Percentiles rank a stretch among this genome's conserved stretches.
Conservation (phyloP, 2,888 invertebrate genomes). For the Sinopyrophorus schimmeli region DNA sequence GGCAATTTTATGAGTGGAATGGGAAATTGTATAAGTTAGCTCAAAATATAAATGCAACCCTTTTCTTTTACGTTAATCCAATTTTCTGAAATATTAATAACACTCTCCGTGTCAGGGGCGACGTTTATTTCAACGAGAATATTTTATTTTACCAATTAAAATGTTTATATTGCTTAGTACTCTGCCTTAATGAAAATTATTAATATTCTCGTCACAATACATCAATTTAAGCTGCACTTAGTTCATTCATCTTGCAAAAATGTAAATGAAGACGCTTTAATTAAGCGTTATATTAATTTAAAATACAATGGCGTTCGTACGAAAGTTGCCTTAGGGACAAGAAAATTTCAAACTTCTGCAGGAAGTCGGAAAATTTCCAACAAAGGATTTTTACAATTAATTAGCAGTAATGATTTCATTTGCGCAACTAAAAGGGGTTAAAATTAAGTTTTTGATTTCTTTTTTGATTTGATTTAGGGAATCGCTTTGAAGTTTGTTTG, state of each 20-base stretch:
- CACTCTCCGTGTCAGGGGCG: too few relatives aligned
- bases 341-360: constrained; percentile 13
- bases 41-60: neutral
- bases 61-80: too few relatives aligned
- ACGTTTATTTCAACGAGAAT: too few relatives aligned
- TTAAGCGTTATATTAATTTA: constrained; percentile 31
- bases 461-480: constrained; percentile 3
- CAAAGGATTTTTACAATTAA: constrained; percentile 18
- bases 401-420: constrained; percentile 16
- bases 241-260: constrained; percentile 23
- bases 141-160: too few relatives aligned
- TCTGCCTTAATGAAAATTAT: constrained; percentile 3
- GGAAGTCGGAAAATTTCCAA: constrained; percentile 5
- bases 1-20: constrained; percentile 19
- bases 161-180: neutral
- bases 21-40: constrained; percentile 6
- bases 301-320: constrained; percentile 21
- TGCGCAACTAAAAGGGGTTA: constrained; percentile 10
- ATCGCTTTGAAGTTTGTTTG: constrained; percentile 1
- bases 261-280: constrained; percentile 29
- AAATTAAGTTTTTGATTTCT: constrained; percentile 2
- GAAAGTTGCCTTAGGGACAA: constrained; percentile 17
- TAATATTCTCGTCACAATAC: constrained; percentile 26
- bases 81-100: too few relatives aligned
- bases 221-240: constrained; percentile 18